Evolutionary conservation across 92 coral and sea anemone genomes (phyloP).

Genomic region (Porites cylindrica): DNA sequence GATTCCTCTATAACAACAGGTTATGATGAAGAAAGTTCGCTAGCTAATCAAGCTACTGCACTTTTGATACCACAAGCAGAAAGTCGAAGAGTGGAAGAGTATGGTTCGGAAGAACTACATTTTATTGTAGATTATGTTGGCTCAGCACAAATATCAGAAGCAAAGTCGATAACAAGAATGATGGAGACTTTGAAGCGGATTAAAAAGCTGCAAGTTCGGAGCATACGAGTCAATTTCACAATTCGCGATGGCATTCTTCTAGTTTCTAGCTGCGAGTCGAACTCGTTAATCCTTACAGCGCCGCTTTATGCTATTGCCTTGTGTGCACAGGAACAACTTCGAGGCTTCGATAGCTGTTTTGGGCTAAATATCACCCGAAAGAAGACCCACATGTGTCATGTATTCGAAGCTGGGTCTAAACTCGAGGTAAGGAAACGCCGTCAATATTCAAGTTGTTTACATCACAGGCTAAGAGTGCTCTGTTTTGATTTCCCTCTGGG

Average conservation of each 20-base stretch:
- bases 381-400: slow-evolving; percentile 94
- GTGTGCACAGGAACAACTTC: slow-evolving; percentile 96
- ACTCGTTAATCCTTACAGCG: slow-evolving; percentile 89
- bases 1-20: slow-evolving; percentile 34
- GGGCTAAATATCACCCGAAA: slow-evolving; percentile 95
- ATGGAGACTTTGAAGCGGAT: slow-evolving; percentile 94
- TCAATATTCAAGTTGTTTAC: slow-evolving; percentile 51
- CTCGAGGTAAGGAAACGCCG: slow-evolving; percentile 86
- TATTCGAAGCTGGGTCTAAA: slow-evolving; percentile 95
- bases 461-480: slow-evolving; percentile 11
- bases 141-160: slow-evolving; percentile 92
- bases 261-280: slow-evolving; percentile 84
- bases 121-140: slow-evolving; percentile 98
- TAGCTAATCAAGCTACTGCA: slow-evolving; percentile 37
- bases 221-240: slow-evolving; percentile 89
- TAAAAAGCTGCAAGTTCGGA: slow-evolving; percentile 86
- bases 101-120: slow-evolving; percentile 79
- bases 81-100: slow-evolving; percentile 70
- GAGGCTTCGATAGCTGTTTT: slow-evolving; percentile 93
- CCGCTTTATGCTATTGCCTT: slow-evolving; percentile 97
- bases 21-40: slow-evolving; percentile 30
- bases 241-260: slow-evolving; percentile 93
- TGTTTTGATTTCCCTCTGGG: slow-evolving; percentile 45
- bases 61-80: slow-evolving; percentile 60
- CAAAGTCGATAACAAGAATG: slow-evolving; percentile 90